Evolutionary conservation across 2,113 vertebrate species (phyloP).

Genomic region (Pterocles burchelli): DNA sequence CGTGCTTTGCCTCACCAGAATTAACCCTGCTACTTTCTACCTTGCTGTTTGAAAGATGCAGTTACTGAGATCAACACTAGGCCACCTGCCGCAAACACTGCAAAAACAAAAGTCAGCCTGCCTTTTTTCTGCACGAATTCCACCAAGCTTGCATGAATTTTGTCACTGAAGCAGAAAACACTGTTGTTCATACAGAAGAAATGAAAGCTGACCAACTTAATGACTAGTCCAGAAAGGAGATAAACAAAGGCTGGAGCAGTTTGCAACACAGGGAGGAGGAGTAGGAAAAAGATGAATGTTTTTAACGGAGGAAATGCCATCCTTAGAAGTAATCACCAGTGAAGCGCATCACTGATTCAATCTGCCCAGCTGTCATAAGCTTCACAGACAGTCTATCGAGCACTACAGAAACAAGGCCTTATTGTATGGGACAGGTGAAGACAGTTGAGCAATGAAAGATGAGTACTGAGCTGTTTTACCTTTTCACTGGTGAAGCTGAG

Average conservation of each 20-base stretch:
- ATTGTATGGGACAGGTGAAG: background rate
- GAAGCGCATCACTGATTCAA: background rate
- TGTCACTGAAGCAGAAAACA: background rate
- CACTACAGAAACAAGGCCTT: background rate
- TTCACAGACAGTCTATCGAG: background rate
- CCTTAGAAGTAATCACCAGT: background rate
- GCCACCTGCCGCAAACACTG: background rate
- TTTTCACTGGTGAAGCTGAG: background rate
- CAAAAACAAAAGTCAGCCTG: background rate
- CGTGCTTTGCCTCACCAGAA: background rate
- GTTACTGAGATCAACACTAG: background rate
- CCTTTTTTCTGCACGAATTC: background rate
- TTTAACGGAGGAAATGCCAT: background rate
- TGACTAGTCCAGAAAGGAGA: background rate
- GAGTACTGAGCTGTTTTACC: background rate
- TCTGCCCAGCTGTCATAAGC: background rate
- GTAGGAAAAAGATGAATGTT: background rate
- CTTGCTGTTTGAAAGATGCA: background rate
- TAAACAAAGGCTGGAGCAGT: background rate
- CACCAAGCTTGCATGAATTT: background rate
- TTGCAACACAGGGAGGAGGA: background rate
- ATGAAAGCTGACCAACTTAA: background rate
- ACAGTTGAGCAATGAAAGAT: background rate
- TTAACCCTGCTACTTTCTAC: background rate
- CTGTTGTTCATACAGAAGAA: background rate